These are phyloP conservation scores for Brachionus koreanus DNA, from an alignment of 1,140 invertebrate genomes.

Conservation along the genomic window DNA sequence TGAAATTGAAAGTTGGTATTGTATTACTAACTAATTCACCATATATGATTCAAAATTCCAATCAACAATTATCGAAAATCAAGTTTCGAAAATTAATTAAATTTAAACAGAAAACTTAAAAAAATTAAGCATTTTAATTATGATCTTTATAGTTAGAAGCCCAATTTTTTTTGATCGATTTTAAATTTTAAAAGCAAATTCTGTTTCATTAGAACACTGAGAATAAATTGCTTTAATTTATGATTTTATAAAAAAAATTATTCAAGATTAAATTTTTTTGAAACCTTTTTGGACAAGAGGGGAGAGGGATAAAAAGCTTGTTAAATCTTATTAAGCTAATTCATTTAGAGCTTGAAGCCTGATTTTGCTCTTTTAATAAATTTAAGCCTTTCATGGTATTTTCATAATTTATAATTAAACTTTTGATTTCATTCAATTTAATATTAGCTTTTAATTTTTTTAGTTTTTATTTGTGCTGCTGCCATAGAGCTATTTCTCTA, in stretches of 20 bases:
- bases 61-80: no score
- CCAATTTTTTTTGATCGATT: no score
- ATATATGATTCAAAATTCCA: no score
- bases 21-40: no score
- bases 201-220: not conserved
- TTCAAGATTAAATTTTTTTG: not conserved
- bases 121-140: no score
- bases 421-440: conserved; percentile 32
- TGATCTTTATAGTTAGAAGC: no score
- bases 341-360: not conserved
- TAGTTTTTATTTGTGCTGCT: conserved; percentile 11
- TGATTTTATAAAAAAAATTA: no score
- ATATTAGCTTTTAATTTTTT: conserved; percentile 38
- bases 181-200: no score
- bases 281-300: not conserved
- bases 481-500: conserved; percentile 27
- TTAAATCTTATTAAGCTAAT: not conserved
- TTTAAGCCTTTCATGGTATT: conserved; percentile 9
- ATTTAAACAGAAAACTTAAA: no score
- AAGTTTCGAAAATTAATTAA: no score
- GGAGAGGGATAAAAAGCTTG: not conserved
- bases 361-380: not conserved
- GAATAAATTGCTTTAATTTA: no score
- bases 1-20: no score
- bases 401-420: conserved; percentile 34